Percentiles rank a stretch among this genome's conserved stretches.
Conservation (phyloP, 2,888 invertebrate species). For the Ommatoiulus sabulosus region DNA sequence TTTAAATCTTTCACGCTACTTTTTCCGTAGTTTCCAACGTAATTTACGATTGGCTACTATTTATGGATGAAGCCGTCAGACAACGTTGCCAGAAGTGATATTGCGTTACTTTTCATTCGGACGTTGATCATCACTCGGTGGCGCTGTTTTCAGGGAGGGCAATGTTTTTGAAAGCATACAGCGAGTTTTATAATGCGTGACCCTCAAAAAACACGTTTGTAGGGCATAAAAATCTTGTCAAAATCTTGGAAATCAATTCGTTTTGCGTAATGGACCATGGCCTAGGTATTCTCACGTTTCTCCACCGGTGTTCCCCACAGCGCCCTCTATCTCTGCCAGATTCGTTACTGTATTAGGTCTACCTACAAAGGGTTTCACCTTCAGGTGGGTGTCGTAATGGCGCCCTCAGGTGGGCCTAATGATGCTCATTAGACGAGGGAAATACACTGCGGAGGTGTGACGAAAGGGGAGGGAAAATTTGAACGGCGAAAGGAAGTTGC, state of each 20-base stretch:
- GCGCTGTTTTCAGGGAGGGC: background rate
- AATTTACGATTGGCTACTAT: background rate
- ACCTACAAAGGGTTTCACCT: background rate
- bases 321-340: background rate
- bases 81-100: background rate
- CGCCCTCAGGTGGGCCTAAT: slow-evolving; percentile 36
- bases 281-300: slow-evolving; percentile 1
- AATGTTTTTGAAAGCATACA: too few relatives aligned
- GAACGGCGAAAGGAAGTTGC: background rate
- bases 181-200: background rate
- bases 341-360: background rate
- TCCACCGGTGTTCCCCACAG: background rate
- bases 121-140: background rate
- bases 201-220: slow-evolving; percentile 24
- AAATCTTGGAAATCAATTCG: slow-evolving; percentile 7
- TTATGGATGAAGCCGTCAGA: background rate
- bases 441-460: background rate
- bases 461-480: slow-evolving; percentile 16
- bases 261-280: slow-evolving; percentile 30
- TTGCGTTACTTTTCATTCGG: background rate
- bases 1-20: background rate
- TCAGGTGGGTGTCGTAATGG: background rate
- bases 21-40: background rate
- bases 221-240: slow-evolving; percentile 6
- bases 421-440: background rate